Percentiles rank a stretch among this genome's conserved stretches.
Evolutionary conservation across 2,888 invertebrate genomes (phyloP).

Genomic region (Auanema freiburgensis): DNA sequence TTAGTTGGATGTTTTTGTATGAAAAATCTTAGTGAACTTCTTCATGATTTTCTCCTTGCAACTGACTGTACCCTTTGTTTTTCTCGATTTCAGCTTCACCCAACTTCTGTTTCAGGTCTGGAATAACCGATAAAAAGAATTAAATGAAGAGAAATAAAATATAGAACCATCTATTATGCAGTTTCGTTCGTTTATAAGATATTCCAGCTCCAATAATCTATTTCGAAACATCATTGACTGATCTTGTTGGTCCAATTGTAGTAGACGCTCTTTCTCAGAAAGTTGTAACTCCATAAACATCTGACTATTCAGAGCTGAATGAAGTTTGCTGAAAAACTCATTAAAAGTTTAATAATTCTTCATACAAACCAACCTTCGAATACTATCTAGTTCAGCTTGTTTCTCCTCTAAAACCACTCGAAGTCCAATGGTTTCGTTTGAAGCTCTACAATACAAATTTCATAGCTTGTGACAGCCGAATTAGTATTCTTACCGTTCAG

Average conservation of each 20-base stretch:
- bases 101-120: slow-evolving; percentile 15
- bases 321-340: too few species aligned
- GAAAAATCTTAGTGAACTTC: not conserved
- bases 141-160: not conserved
- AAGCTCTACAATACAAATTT: slow-evolving; percentile 3
- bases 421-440: slow-evolving; percentile 5
- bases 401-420: slow-evolving; percentile 10
- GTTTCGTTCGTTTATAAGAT: slow-evolving; percentile 16
- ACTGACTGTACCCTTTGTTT: slow-evolving; percentile 3
- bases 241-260: slow-evolving; percentile 7
- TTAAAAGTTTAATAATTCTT: too few species aligned
- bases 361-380: slow-evolving; percentile 9
- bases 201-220: slow-evolving; percentile 10
- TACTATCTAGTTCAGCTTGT: slow-evolving; percentile 11
- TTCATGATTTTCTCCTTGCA: slow-evolving; percentile 5
- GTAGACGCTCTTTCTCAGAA: too few species aligned
- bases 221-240: slow-evolving; percentile 16
- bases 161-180: slow-evolving; percentile 11
- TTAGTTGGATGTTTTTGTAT: not conserved
- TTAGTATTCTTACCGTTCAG: slow-evolving; percentile 5
- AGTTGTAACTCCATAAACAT: too few species aligned
- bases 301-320: too few species aligned
- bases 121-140: not conserved
- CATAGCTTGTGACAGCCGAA: not conserved
- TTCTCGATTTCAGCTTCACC: slow-evolving; percentile 14